These are phyloP conservation scores for Limenitis camilla DNA, from an alignment of 2,888 invertebrate genomes.

Conservation along the genomic window DNA sequence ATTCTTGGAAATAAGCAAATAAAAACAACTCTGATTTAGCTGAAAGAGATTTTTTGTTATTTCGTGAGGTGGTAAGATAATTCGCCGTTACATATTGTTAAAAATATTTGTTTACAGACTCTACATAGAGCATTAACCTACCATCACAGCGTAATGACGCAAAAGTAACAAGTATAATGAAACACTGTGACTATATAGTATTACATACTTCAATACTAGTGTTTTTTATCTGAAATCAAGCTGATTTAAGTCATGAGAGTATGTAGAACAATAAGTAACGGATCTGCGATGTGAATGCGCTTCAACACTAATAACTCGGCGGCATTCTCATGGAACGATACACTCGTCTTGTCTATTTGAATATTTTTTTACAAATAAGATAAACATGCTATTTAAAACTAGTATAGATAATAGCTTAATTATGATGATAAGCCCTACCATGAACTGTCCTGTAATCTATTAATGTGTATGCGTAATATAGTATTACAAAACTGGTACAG, in stretches of 20 bases:
- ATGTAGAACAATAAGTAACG: constrained; percentile 43
- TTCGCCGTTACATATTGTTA: no score
- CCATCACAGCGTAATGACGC: background rate
- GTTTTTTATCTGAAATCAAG: constrained; percentile 2
- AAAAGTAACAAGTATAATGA: background rate
- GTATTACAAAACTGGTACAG: no score
- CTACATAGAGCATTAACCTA: background rate
- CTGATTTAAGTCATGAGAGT: constrained; percentile 14
- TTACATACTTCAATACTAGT: background rate
- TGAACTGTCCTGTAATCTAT: no score
- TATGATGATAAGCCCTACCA: background rate
- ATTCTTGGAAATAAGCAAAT: no score
- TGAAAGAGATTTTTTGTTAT: no score
- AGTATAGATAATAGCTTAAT: background rate
- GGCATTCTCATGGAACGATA: constrained; percentile 60
- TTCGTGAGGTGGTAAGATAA: no score
- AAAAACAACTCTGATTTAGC: no score
- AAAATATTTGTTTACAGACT: no score
- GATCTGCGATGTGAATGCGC: constrained; percentile 36
- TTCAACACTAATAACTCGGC: constrained; percentile 43
- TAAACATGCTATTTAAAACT: background rate
- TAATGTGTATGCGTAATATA: no score
- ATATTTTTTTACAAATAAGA: constrained; percentile 29
- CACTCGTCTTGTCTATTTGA: constrained; percentile 44
- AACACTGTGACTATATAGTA: background rate